Evolutionary conservation across 2,113 vertebrate genomes (phyloP).

Genomic region (Nasalis larvatus): DNA sequence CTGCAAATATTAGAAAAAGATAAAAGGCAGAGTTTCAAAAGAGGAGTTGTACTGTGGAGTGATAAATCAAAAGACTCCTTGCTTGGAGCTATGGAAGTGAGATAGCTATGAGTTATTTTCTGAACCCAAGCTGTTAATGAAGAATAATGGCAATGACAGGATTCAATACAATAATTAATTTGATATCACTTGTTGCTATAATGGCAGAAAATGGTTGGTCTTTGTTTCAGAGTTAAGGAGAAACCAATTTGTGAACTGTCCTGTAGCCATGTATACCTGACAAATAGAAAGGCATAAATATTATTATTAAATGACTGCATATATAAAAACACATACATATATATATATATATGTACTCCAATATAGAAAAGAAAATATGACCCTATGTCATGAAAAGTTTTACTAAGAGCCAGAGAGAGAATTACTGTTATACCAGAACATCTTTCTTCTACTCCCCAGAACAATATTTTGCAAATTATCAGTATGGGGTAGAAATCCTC

Average conservation of each 20-base stretch:
- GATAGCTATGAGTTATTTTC: not conserved
- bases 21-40: not conserved
- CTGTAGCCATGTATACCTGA: not conserved
- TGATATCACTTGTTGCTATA: not conserved
- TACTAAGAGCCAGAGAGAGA: not conserved
- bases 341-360: not conserved
- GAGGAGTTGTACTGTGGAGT: accelerated
- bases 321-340: not conserved
- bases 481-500: not conserved
- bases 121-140: not conserved
- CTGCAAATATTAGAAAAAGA: not conserved
- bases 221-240: not conserved
- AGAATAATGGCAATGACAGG: not conserved
- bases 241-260: not conserved
- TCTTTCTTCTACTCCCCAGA: not conserved
- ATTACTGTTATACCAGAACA: not conserved
- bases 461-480: not conserved
- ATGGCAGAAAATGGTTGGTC: not conserved
- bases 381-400: not conserved
- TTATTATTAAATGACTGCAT: not conserved
- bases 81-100: not conserved
- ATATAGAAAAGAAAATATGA: not conserved
- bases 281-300: not conserved
- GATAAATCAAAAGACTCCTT: not conserved
- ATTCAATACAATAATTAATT: not conserved